Evolutionary conservation across 2,797 vertebrate species (phyloP), one percentile per base, ranked within the genome.

Genomic region (Coluber constrictor): DNA sequence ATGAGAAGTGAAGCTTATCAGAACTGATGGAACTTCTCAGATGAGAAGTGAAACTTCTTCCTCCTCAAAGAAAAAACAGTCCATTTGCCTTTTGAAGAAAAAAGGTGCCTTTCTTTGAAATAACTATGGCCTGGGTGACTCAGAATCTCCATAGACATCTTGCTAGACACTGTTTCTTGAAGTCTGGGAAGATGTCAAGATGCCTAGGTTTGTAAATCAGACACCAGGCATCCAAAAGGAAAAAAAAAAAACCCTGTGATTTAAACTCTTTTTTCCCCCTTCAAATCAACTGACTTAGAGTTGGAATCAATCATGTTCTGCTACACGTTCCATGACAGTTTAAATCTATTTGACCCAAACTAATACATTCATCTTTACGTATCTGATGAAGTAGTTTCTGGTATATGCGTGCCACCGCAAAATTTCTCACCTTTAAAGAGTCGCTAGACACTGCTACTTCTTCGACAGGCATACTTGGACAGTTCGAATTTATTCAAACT

Each of bases 191-290:
- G 60, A 79, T 6, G 79, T 43, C 13, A 43, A 47, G 79, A 94
- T 18, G 90, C 59, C 90, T 10, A 32, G 59, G 89, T 88, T 96
- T 60, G 66, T 92, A 91, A 11, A 88, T 90, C 95, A 92, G 20
- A 60, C 32, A 93, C 91, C 93, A 88, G 13, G 25, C 89, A 95
- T 91, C 7, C 87, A 47, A 89, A 83, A 20, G 18, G 23, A 55
- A 54, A 66, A n/a, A n/a, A n/a, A n/a, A n/a, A 54, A 66, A n/a
- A 32, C 51, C 32, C 11, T 47, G 32, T 57, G 61, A 29, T 27
- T 13, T 54, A 55, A 56, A 37, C n/a, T 87, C 51, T 47, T 37
- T 16, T n/a, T n/a, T n/a, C n/a, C 51, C 60, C 37, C 5, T 20
- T 20, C 37, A n/a, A 55, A 55, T 43, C 9, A 20, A 91, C n/a